Conservation (phyloP, 2,888 invertebrate species). For the Diadegma fenestrale region DNA sequence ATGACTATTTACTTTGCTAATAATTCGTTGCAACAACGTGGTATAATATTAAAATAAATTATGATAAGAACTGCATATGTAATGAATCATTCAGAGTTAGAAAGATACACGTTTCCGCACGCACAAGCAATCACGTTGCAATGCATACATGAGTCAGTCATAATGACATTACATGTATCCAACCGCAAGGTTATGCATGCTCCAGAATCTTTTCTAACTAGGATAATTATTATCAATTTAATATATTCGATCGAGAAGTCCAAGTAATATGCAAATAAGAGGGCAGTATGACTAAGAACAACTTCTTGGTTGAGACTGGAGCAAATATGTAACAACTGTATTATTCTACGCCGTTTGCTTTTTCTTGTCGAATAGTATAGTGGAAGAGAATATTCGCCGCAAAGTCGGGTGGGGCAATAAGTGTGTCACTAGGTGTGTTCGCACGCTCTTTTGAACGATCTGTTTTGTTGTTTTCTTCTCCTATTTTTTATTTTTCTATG, state of each 20-base stretch:
- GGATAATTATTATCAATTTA: constrained; percentile 35
- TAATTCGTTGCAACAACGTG: not conserved
- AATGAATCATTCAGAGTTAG: no score
- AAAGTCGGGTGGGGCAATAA: constrained; percentile 45
- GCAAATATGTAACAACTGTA: constrained; percentile 36
- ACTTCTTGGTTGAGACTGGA: constrained; percentile 13
- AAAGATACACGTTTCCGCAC: constrained; percentile 7
- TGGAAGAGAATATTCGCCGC: constrained; percentile 10
- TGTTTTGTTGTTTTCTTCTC: constrained; percentile 16
- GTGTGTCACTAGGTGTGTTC: constrained; percentile 67
- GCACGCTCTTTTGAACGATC: constrained; percentile 60
- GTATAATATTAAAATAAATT: not conserved
- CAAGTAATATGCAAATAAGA: constrained; percentile 20
- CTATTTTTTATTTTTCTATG: constrained; percentile 13
- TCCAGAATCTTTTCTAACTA: constrained; percentile 21
- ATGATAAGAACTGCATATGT: not conserved
- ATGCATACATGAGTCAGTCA: not conserved
- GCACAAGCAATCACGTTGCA: constrained; percentile 3
- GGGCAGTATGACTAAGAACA: constrained; percentile 47
- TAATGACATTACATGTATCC: constrained; percentile 19
- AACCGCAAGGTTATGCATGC: constrained; percentile 17
- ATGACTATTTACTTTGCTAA: not conserved
- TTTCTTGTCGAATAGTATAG: constrained; percentile 18
- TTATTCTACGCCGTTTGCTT: constrained; percentile 48
- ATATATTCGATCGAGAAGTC: not conserved